Conservation (phyloP, 2,797 vertebrate genomes). For the Chelonia mydas region DNA sequence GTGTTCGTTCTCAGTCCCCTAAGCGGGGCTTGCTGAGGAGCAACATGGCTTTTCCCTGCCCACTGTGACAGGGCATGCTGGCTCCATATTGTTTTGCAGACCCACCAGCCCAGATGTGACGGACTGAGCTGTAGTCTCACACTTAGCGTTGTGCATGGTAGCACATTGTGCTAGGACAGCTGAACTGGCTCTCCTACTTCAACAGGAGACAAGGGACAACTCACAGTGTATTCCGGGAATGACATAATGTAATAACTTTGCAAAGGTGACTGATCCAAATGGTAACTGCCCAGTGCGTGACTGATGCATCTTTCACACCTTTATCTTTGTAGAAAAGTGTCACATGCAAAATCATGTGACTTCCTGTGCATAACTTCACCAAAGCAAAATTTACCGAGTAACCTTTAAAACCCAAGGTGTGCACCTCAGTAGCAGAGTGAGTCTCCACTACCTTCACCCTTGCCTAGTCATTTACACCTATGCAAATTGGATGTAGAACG, state of each 20-base stretch:
- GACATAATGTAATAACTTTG: not conserved
- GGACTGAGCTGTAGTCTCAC: no score
- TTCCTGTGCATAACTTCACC: not conserved
- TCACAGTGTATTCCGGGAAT: not conserved
- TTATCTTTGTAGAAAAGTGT: not conserved
- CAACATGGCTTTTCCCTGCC: not conserved
- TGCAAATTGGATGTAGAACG: not conserved
- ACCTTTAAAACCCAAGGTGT: not conserved
- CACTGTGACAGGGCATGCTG: not conserved
- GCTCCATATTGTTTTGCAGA: not conserved
- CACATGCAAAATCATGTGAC: not conserved
- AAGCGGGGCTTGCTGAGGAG: not conserved
- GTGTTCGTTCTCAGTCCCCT: not conserved
- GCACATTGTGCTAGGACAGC: not conserved
- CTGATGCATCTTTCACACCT: not conserved
- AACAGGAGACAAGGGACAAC: not conserved
- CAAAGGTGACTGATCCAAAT: not conserved
- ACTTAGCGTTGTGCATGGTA: no score
- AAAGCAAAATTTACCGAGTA: not conserved
- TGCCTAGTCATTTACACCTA: not conserved
- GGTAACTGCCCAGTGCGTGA: not conserved
- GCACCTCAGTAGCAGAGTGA: not conserved
- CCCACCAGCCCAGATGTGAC: not conserved
- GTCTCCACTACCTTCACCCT: not conserved
- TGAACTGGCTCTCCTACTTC: not conserved